phyloP scores from a whole-genome alignment of 2,797 vertebrate species.

The Prionace glauca region DNA sequence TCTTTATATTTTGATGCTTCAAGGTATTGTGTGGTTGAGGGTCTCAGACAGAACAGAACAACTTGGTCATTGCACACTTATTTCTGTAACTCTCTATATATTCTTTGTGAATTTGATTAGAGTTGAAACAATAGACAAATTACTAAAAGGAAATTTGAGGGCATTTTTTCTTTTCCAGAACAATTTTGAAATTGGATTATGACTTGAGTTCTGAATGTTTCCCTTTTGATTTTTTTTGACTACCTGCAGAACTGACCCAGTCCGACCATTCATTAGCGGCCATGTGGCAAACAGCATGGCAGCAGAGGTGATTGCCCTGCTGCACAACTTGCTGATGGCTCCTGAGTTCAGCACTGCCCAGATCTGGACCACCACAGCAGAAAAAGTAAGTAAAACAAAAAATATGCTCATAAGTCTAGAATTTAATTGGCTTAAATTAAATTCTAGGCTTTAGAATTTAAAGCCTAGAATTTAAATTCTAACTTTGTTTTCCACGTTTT shows the following conservation, averaged over 20 bases:
- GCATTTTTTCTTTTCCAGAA: neutral
- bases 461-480: neutral
- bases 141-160: neutral
- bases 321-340: constrained; percentile 90
- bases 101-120: neutral
- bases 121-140: neutral
- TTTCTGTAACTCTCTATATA: neutral
- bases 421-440: too few relatives aligned
- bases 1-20: too few relatives aligned
- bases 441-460: too few relatives aligned
- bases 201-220: neutral
- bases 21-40: neutral
- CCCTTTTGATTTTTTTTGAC: neutral
- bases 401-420: neutral
- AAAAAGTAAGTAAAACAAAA: constrained; percentile 67
- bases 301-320: constrained; percentile 90
- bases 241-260: constrained; percentile 76
- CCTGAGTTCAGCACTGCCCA: constrained; percentile 95
- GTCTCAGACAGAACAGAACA: neutral
- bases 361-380: constrained; percentile 95
- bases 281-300: constrained; percentile 99
- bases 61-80: neutral
- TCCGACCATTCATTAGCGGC: constrained; percentile 94
- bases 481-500: neutral
- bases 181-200: neutral